These are phyloP conservation scores for Drosophila ficusphila DNA, from an alignment of 1,140 invertebrate species.

Conservation along the genomic window DNA sequence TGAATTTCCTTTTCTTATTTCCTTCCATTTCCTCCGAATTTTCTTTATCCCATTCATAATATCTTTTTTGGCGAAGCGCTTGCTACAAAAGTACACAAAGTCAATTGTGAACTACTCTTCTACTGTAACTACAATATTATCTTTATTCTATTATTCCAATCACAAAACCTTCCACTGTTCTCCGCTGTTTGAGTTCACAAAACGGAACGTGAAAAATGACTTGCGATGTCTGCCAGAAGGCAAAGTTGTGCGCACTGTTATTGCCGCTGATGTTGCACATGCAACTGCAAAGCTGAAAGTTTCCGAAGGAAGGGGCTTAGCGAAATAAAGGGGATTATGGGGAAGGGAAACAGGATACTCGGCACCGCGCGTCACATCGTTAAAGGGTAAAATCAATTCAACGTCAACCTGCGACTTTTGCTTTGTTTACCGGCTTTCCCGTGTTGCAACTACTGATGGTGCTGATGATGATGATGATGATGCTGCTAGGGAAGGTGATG, in stretches of 20 bases:
- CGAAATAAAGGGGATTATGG: neutral
- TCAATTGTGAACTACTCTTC: neutral
- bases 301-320: neutral
- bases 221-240: conserved; percentile 39
- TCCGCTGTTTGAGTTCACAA: conserved; percentile 4
- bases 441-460: conserved; percentile 26
- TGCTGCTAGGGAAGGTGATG: conserved; percentile 27
- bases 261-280: conserved; percentile 52
- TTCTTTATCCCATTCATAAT: neutral
- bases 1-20: neutral
- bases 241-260: conserved; percentile 48
- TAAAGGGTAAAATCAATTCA: conserved; percentile 57
- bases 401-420: conserved; percentile 24
- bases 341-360: neutral
- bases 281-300: conserved; percentile 26
- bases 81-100: neutral
- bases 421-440: conserved; percentile 23
- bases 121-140: neutral
- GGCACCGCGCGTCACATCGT: conserved; percentile 23
- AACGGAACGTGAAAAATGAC: conserved; percentile 41
- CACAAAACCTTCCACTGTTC: conserved; percentile 19
- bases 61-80: neutral
- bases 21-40: too few relatives aligned
- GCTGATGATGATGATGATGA: conserved; percentile 19
- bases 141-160: conserved; percentile 9